These are phyloP conservation scores for Schizaphis graminum DNA, from an alignment of 2,888 invertebrate genomes.

Conservation along the genomic window DNA sequence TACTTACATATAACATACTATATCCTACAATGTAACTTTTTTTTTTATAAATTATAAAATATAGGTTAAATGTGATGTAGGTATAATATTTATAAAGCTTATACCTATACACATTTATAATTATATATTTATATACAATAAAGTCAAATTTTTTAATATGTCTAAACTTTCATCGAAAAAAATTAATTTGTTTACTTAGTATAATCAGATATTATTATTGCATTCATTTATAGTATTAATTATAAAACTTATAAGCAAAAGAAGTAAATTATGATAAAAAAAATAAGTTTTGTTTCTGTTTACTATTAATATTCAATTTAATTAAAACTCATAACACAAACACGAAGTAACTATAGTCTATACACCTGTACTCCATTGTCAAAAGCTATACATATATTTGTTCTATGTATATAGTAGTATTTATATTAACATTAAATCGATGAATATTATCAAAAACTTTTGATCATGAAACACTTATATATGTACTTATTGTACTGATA, in stretches of 20 bases:
- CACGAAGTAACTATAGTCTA: background rate
- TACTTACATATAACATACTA: background rate
- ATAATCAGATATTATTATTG: background rate
- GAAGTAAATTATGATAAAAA: background rate
- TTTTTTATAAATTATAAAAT: background rate
- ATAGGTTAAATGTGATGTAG: background rate
- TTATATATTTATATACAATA: background rate
- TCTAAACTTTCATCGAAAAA: background rate
- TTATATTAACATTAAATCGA: background rate
- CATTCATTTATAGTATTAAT: background rate
- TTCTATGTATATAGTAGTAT: background rate
- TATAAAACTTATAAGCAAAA: background rate
- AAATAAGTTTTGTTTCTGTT: background rate
- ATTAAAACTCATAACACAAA: constrained; percentile 1
- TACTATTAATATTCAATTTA: background rate
- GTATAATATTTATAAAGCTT: background rate
- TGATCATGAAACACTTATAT: background rate
- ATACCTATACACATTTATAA: background rate
- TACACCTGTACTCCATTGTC: background rate
- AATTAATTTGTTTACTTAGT: background rate
- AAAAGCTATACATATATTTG: background rate
- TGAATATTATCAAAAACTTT: background rate
- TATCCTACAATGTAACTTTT: background rate
- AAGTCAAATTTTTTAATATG: background rate
- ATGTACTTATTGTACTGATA: background rate